These are phyloP conservation scores for Epinephelus moara DNA, from an alignment of 2,113 vertebrate genomes.

Conservation along the genomic window DNA sequence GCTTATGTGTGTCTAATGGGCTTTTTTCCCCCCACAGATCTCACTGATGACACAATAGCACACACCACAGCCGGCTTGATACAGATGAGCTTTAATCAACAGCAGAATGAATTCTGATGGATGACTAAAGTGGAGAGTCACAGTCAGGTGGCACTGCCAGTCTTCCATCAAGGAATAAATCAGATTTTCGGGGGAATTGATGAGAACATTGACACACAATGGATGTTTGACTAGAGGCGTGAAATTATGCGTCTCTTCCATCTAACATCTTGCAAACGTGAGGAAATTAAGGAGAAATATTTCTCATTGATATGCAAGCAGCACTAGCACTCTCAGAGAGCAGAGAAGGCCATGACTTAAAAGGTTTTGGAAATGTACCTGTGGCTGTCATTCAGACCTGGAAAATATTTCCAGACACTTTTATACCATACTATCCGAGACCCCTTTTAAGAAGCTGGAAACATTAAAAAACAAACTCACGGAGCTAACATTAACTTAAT, in stretches of 20 bases:
- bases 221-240: constrained; percentile 35
- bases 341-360: not conserved
- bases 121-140: constrained; percentile 56
- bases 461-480: not conserved
- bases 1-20: not conserved
- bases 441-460: not conserved
- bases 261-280: constrained; percentile 18
- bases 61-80: constrained; percentile 1
- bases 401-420: not conserved
- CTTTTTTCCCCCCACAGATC: not conserved
- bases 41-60: not conserved
- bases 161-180: constrained; percentile 26
- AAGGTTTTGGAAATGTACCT: not conserved
- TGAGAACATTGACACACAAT: constrained; percentile 22
- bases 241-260: constrained; percentile 29
- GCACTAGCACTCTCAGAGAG: not conserved
- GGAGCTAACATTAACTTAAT: not conserved
- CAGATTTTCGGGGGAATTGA: constrained; percentile 5
- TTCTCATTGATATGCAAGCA: constrained; percentile 3
- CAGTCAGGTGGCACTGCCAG: constrained; percentile 38
- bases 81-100: constrained; percentile 34
- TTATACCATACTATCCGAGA: not conserved
- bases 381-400: not conserved
- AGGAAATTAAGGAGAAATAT: not conserved
- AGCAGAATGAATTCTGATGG: constrained; percentile 31